Evolutionary conservation across 1,140 invertebrate species (phyloP), one percentile per base, ranked within the genome.

Genomic region (Amphibalanus amphitrite): DNA sequence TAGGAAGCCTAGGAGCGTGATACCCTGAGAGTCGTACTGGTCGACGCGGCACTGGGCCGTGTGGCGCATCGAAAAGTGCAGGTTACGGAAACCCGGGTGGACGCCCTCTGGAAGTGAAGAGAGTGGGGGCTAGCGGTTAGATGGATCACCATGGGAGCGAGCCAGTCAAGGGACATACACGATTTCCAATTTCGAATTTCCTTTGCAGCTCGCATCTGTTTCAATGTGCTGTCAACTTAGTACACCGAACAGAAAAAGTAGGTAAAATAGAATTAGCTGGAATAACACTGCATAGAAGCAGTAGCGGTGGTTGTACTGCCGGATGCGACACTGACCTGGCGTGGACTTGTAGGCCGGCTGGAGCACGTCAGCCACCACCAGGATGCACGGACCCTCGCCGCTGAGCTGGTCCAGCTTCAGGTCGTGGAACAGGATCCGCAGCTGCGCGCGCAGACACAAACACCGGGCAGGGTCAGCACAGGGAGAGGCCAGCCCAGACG

Each of bases 1-100:
- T 69, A 94, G 79, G 79, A 91, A 93, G 0, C 93, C 93, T 72
- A 95, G 82, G 75, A 90, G 89, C 25, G 87, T 86, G 0, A 93
- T 88, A 20, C 89, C 86, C 67, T 89, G 89, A 20, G 83, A 80
- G 78, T 92, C 90, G 13, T 93, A 86, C 77, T 91, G 86, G 59
- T 86, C 87, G 40, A 93, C 82, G 38, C 85, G 84, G 72, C 90
- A 90, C 20, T 83, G 83, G 0, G 89, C 84, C 3, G 86, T 87
- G 76, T 94, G 92, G 0, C 88, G 83, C 72, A 90, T 91, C 15
- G 87, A 85, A 78, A 94, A 94, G 10, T 3, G 10, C 17, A 59
- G 1, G 17, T 20, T 59, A 1, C 47, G 6, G 23, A 20, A 20
- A 23, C 10, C 17, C 6, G 47, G 47, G 47, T 59, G 13, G 10